phyloP scores from a whole-genome alignment of 2,113 vertebrate species.

The Saguinus imperator region DNA sequence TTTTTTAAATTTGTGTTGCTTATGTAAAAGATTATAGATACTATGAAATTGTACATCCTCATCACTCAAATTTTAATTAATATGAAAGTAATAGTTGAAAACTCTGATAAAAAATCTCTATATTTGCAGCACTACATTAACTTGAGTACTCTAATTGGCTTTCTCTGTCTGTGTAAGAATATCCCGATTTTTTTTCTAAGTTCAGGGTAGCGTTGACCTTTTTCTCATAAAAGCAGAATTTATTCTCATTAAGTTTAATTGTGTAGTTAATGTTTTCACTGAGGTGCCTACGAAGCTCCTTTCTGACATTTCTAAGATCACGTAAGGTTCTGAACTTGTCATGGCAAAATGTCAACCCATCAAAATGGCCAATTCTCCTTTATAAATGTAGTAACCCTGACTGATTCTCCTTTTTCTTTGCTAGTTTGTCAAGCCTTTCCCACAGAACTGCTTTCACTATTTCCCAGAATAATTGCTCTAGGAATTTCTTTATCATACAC shows the following conservation, averaged over 20 bases:
- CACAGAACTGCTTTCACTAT: neutral
- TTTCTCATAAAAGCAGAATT: slow-evolving; percentile 67
- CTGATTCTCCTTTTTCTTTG: neutral
- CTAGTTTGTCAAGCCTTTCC: slow-evolving; percentile 17
- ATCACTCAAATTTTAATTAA: neutral
- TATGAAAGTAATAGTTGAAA: neutral
- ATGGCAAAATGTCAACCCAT: slow-evolving; percentile 67
- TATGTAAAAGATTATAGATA: neutral
- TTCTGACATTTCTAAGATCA: slow-evolving; percentile 75
- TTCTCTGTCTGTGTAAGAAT: neutral
- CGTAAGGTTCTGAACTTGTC: slow-evolving; percentile 66
- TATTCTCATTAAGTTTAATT: slow-evolving; percentile 79
- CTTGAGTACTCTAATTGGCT: slow-evolving; percentile 58
- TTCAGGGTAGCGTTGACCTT: slow-evolving; percentile 67
- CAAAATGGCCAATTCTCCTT: slow-evolving; percentile 52
- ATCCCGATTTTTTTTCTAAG: neutral
- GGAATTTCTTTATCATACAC: neutral
- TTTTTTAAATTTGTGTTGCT: neutral
- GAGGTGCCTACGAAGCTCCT: slow-evolving; percentile 60
- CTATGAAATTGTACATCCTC: neutral
- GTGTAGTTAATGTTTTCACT: slow-evolving; percentile 76
- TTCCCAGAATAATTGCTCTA: neutral
- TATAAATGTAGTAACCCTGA: slow-evolving; percentile 18
- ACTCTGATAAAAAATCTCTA: neutral
- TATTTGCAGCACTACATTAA: neutral